Conservation (phyloP, 2,797 vertebrate genomes). For the Coregonus suidteri region DNA sequence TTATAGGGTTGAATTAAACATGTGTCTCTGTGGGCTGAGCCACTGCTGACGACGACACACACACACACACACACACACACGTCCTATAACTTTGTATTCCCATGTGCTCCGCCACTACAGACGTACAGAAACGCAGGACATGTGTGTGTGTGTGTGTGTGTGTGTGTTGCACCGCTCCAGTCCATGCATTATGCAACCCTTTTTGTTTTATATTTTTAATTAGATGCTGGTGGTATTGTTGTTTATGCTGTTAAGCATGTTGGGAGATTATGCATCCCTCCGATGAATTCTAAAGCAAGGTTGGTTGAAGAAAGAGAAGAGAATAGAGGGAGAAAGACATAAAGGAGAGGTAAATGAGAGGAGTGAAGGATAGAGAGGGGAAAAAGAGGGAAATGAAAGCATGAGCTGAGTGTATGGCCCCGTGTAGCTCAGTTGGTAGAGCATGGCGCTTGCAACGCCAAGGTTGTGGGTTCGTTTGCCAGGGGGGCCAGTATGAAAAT, state of each 20-base stretch:
- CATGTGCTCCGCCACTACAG: not conserved
- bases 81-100: slow-evolving; percentile 3
- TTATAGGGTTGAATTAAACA: slow-evolving; percentile 43
- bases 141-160: not conserved
- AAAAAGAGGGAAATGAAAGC: slow-evolving; percentile 11
- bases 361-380: slow-evolving; percentile 11
- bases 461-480: too few species aligned
- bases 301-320: slow-evolving; percentile 22
- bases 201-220: not conserved
- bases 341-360: not conserved
- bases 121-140: not conserved
- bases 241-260: slow-evolving; percentile 2
- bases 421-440: too few species aligned
- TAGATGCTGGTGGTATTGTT: not conserved
- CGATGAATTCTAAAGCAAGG: slow-evolving; percentile 33
- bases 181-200: not conserved
- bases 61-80: not conserved
- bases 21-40: slow-evolving; percentile 45
- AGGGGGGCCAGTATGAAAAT: too few species aligned
- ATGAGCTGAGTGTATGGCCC: slow-evolving; percentile 9
- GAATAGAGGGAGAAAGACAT: slow-evolving; percentile 28
- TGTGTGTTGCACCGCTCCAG: not conserved
- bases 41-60: not conserved
- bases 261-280: not conserved
- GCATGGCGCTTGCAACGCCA: too few species aligned